Evolutionary conservation across 2,888 invertebrate species (phyloP).

Genomic region (Temnothorax rugatulus): DNA sequence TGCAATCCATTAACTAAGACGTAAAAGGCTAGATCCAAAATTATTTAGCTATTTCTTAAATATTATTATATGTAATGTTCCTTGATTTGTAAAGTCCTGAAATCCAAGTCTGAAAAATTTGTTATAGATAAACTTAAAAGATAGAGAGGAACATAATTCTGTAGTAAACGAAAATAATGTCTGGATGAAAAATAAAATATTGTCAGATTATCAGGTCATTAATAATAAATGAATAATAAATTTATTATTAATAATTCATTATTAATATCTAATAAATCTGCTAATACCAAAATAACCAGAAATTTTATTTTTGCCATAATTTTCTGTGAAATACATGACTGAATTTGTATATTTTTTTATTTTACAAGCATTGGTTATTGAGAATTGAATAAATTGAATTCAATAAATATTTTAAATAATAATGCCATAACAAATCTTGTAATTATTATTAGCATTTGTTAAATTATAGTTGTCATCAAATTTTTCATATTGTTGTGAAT

Average conservation of each 20-base stretch:
- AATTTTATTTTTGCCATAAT: conserved; percentile 8
- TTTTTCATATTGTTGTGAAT: background rate
- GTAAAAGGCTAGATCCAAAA: conserved; percentile 11
- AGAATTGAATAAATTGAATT: background rate
- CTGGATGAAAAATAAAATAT: background rate
- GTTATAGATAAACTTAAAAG: background rate
- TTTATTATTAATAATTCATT: conserved; percentile 6
- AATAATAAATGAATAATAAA: background rate
- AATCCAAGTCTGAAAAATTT: background rate
- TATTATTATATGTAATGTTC: background rate
- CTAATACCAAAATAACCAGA: background rate
- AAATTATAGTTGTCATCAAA: background rate
- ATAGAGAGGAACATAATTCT: background rate
- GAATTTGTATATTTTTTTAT: background rate
- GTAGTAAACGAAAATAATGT: background rate
- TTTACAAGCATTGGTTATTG: background rate
- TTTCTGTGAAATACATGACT: conserved; percentile 12
- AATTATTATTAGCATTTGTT: background rate
- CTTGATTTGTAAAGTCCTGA: background rate
- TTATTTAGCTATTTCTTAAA: conserved; percentile 24
- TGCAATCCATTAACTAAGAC: background rate
- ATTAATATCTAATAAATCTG: conserved; percentile 17
- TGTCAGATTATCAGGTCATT: background rate
- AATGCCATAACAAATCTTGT: background rate
- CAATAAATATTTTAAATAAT: conserved; percentile 12